Conservation (phyloP, 35 echinoderm and acorn worm species). For the Heliocidaris erythrogramma region DNA sequence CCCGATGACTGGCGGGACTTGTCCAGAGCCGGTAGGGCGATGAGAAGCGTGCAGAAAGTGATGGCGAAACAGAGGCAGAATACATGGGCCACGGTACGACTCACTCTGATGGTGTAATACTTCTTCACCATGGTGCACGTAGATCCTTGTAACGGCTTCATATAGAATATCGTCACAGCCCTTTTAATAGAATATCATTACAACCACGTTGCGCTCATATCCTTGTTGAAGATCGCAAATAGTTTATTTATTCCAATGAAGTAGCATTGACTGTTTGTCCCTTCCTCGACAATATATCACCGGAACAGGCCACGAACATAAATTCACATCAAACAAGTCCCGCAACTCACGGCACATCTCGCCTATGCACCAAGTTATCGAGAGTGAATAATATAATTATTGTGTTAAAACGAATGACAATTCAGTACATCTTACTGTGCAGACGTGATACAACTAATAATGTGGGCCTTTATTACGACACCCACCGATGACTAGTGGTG, state of each 20-base stretch:
- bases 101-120: constrained; percentile 40
- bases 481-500: neutral
- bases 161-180: neutral
- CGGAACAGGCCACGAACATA: neutral
- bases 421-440: too few relatives aligned
- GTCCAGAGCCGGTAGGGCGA: neutral
- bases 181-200: neutral
- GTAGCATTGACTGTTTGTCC: neutral
- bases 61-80: neutral
- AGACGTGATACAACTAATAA: too few relatives aligned
- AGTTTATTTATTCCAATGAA: neutral
- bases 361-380: neutral
- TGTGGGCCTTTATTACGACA: neutral
- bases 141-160: neutral
- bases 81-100: constrained; percentile 22
- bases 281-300: neutral
- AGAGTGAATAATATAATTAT: neutral
- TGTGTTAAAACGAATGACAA: neutral
- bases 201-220: neutral
- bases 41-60: neutral
- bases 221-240: neutral
- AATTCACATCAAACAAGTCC: neutral
- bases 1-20: neutral
- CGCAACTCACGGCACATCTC: too few relatives aligned
- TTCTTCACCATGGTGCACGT: constrained; percentile 28